phyloP scores from a whole-genome alignment of 2,888 invertebrate species.

The Uloborus plumipes region DNA sequence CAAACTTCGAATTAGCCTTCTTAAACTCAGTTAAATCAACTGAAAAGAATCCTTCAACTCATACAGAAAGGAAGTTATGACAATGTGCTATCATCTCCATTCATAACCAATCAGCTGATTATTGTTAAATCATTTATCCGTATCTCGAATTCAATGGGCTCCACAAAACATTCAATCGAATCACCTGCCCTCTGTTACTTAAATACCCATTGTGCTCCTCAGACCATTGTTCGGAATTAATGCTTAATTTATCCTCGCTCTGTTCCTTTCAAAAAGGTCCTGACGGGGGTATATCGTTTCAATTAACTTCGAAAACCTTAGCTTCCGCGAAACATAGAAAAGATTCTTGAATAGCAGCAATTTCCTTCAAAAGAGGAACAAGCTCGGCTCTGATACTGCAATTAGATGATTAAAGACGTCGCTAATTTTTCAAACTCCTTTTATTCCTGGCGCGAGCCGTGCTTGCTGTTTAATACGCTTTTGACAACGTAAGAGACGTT shows the following conservation, averaged over 20 bases:
- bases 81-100: no score
- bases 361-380: conserved; percentile 43
- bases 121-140: no score
- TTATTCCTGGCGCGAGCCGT: conserved; percentile 20
- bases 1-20: no score
- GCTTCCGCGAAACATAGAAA: not conserved
- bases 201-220: not conserved
- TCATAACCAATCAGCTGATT: no score
- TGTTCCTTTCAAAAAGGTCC: conserved; percentile 2
- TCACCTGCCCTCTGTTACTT: no score
- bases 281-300: conserved; percentile 18
- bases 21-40: no score
- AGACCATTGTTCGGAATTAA: conserved; percentile 29
- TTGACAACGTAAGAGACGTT: conserved; percentile 58
- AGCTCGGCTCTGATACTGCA: conserved; percentile 36
- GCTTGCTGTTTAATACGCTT: conserved; percentile 49
- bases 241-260: conserved; percentile 22
- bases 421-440: conserved; percentile 56
- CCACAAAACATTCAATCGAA: no score
- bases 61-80: no score
- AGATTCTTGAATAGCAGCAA: conserved; percentile 27
- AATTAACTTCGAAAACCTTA: conserved; percentile 37
- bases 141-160: no score
- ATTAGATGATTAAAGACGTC: conserved; percentile 59
- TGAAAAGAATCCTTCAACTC: no score